phyloP scores from a whole-genome alignment of 2,888 invertebrate genomes.

The Eupithecia centaureata region DNA sequence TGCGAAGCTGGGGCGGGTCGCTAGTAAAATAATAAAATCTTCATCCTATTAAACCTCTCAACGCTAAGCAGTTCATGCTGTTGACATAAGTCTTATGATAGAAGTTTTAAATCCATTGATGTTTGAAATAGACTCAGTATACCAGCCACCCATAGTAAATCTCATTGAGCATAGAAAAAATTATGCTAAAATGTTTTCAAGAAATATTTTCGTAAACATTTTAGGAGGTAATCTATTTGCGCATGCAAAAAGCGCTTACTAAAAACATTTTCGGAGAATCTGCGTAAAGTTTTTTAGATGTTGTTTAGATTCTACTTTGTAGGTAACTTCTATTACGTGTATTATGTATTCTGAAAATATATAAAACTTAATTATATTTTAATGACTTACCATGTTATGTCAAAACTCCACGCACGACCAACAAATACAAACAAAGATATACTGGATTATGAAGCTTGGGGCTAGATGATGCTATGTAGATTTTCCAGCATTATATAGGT shows the following conservation, averaged over 20 bases:
- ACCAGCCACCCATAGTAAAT: constrained; percentile 9
- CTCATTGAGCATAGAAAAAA: not conserved
- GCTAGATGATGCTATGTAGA: too few relatives aligned
- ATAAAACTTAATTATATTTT: not conserved
- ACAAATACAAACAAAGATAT: too few relatives aligned
- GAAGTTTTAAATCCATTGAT: not conserved
- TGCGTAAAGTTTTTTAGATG: not conserved
- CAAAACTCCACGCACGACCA: not conserved
- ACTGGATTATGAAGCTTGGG: too few relatives aligned
- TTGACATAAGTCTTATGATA: not conserved
- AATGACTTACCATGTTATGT: not conserved
- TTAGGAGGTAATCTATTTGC: not conserved
- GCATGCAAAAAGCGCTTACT: not conserved
- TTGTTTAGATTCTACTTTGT: not conserved
- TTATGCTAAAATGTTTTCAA: not conserved
- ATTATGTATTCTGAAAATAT: not conserved
- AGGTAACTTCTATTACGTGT: not conserved
- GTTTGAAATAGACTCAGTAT: constrained; percentile 9
- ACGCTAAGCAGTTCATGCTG: too few relatives aligned
- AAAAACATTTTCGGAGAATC: not conserved
- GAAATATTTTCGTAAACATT: constrained; percentile 4
- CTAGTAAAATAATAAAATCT: too few relatives aligned
- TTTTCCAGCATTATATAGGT: too few relatives aligned
- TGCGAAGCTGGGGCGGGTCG: too few relatives aligned
- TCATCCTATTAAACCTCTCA: too few relatives aligned